phyloP scores from a whole-genome alignment of 2,113 vertebrate species.

The Onychostruthus taczanowskii region DNA sequence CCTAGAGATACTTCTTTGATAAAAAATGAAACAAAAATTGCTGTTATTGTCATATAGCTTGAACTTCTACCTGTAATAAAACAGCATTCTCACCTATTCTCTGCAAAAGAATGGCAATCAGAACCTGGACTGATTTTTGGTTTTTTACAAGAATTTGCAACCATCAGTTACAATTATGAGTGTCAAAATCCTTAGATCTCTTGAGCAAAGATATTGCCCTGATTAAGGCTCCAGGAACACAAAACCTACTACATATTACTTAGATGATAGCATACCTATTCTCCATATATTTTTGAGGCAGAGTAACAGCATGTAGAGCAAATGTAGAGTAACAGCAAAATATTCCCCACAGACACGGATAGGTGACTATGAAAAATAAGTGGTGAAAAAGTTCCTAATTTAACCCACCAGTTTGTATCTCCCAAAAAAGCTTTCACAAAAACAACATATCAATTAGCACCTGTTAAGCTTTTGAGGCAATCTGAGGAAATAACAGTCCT shows the following conservation, averaged over 20 bases:
- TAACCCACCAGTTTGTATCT: neutral
- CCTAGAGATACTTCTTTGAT: neutral
- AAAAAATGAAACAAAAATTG: neutral
- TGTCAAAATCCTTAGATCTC: neutral
- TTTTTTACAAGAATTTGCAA: neutral
- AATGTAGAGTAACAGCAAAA: neutral
- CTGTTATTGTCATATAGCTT: neutral
- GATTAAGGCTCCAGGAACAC: neutral
- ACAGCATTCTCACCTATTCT: neutral
- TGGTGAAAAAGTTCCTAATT: neutral
- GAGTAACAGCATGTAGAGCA: no score
- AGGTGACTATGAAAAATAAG: neutral
- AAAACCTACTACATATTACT: neutral
- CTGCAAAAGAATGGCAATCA: neutral
- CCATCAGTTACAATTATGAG: neutral
- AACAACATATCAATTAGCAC: neutral
- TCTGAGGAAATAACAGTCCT: neutral
- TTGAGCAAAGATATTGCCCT: neutral
- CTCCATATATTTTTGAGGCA: neutral
- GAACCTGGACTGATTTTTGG: neutral
- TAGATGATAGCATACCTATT: neutral
- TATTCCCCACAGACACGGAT: accelerated
- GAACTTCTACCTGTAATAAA: neutral
- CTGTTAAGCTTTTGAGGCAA: neutral
- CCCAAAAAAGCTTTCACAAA: accelerated